Conservation (phyloP, 2,113 vertebrate genomes). For the Nerophis ophidion region DNA sequence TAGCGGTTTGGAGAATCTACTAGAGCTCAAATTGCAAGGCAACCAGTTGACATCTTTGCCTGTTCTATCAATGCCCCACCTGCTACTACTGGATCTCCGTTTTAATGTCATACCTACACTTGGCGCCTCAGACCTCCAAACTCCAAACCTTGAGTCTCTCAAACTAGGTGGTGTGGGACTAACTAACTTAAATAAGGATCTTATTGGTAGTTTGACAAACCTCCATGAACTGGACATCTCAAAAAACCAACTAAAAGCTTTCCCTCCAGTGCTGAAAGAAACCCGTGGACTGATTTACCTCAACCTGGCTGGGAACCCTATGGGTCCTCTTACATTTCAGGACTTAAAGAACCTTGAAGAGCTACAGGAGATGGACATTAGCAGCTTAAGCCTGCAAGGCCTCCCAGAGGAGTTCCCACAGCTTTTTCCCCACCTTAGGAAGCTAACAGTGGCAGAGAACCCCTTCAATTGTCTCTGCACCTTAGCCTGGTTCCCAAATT, state of each 20-base stretch:
- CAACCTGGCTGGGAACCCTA: conserved; percentile 81
- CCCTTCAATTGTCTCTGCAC: conserved; percentile 94
- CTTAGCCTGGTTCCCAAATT: conserved; percentile 87
- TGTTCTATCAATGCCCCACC: conserved; percentile 74
- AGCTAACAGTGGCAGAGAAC: conserved; percentile 81
- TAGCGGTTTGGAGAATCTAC: conserved; percentile 74
- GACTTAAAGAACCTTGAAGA: conserved; percentile 75
- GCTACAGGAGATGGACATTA: conserved; percentile 88
- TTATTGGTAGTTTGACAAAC: conserved; percentile 78
- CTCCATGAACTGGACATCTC: conserved; percentile 90
- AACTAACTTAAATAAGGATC: conserved; percentile 70
- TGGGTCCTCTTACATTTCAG: conserved; percentile 75
- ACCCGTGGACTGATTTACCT: conserved; percentile 78
- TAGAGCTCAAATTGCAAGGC: conserved; percentile 90
- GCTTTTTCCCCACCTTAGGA: conserved; percentile 78
- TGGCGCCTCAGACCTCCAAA: conserved; percentile 69
- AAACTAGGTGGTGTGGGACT: conserved; percentile 82
- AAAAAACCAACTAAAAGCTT: conserved; percentile 76
- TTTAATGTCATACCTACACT: conserved; percentile 76
- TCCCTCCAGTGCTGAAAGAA: conserved; percentile 71
- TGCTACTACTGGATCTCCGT: conserved; percentile 89
- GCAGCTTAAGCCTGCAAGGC: conserved; percentile 83
- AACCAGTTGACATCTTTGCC: conserved; percentile 80
- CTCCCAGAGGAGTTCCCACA: conserved; percentile 80
- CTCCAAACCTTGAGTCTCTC: conserved; percentile 82